phyloP scores from a whole-genome alignment of 1,140 invertebrate genomes.

The Artemia franciscana region DNA sequence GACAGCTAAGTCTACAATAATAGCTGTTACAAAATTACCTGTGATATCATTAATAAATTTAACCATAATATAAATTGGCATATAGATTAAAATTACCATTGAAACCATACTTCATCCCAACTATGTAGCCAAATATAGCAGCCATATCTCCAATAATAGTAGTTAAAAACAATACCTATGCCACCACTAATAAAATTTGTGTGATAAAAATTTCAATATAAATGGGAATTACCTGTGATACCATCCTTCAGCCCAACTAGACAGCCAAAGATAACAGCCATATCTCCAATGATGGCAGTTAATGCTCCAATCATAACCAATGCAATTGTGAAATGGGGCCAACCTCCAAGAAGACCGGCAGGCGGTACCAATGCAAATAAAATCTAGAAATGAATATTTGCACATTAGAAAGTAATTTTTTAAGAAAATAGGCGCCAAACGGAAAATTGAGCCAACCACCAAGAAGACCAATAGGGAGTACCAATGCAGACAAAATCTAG shows the following conservation, averaged over 20 bases:
- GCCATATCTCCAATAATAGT: too few relatives aligned
- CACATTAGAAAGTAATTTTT: too few relatives aligned
- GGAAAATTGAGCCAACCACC: slow-evolving; percentile 38
- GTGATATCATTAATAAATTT: background rate
- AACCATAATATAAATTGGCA: background rate
- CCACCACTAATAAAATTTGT: background rate
- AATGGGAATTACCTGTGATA: slow-evolving; percentile 25
- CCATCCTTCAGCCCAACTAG: slow-evolving; percentile 29
- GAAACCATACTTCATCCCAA: background rate
- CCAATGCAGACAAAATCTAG: slow-evolving; percentile 30
- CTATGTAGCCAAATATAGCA: background rate
- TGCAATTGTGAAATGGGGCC: slow-evolving; percentile 33
- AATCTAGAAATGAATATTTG: too few relatives aligned
- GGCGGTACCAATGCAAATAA: too few relatives aligned
- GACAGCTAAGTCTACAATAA: too few relatives aligned
- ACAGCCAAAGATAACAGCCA: slow-evolving; percentile 37
- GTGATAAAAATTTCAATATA: background rate
- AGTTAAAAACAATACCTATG: too few relatives aligned
- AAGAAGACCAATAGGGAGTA: slow-evolving; percentile 30
- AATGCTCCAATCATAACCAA: slow-evolving; percentile 30
- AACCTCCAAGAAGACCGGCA: slow-evolving; percentile 30
- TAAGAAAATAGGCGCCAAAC: too few relatives aligned
- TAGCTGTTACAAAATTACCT: too few relatives aligned
- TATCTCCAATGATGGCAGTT: slow-evolving; percentile 35
- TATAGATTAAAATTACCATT: background rate